These are phyloP conservation scores for Bombus cullumanus DNA, from an alignment of 1,140 invertebrate species.

Conservation along the genomic window DNA sequence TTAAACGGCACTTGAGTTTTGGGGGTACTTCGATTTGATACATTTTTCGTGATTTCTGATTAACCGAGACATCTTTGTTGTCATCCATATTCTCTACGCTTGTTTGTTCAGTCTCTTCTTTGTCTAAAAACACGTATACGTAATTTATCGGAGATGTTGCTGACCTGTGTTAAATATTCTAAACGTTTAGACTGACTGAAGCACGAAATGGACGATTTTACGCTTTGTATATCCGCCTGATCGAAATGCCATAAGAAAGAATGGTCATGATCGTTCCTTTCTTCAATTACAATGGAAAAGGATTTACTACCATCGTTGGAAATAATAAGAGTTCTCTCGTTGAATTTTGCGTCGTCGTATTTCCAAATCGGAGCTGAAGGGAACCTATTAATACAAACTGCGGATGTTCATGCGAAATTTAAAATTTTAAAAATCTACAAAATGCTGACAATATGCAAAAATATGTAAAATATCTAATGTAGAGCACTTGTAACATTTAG, in stretches of 20 bases:
- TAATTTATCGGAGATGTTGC: not conserved
- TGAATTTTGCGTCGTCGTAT: not conserved
- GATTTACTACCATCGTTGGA: constrained; percentile 28
- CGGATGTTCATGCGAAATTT: too few relatives aligned
- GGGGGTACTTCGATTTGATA: constrained; percentile 24
- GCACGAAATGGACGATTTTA: not conserved
- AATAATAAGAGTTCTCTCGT: constrained; percentile 7
- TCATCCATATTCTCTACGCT: not conserved
- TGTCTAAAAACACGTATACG: not conserved
- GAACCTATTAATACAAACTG: not conserved
- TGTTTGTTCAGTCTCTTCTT: not conserved
- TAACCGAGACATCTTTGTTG: not conserved
- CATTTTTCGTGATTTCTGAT: not conserved
- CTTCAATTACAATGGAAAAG: constrained; percentile 6
- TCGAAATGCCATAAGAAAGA: constrained; percentile 26
- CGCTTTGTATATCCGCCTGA: not conserved
- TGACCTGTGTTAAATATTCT: not conserved
- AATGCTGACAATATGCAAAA: too few relatives aligned
- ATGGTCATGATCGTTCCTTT: not conserved
- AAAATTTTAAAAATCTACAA: too few relatives aligned
- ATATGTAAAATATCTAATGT: too few relatives aligned
- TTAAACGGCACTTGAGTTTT: constrained; percentile 14
- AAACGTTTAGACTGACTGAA: not conserved
- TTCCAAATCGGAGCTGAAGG: constrained; percentile 25
- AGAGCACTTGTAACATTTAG: too few relatives aligned